phyloP scores from a whole-genome alignment of 2,797 vertebrate genomes.

The Epinephelus coioides region DNA sequence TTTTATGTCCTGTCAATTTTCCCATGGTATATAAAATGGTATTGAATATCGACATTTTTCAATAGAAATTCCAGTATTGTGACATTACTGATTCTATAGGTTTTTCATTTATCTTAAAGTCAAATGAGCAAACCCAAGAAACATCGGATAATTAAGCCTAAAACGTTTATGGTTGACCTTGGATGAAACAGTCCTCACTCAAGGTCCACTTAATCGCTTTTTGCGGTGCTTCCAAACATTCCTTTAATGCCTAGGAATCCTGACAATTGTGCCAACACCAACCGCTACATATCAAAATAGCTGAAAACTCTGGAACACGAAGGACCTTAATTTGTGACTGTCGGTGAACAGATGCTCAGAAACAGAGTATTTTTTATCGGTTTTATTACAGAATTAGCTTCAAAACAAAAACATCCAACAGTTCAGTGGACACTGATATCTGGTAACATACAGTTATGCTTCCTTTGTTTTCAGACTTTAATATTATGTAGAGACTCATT shows the following conservation, averaged over 20 bases:
- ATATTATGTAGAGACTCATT: neutral
- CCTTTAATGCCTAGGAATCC: neutral
- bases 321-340: neutral
- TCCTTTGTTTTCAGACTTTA: neutral
- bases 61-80: no score
- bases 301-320: neutral
- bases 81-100: no score
- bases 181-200: neutral
- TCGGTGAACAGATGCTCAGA: neutral
- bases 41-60: no score
- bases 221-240: neutral
- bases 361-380: neutral
- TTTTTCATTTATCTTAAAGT: no score
- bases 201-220: neutral
- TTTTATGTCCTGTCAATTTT: no score
- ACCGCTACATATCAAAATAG: no score
- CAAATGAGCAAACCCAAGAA: no score
- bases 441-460: neutral
- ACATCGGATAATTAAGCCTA: neutral
- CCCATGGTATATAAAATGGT: no score
- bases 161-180: neutral
- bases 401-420: slow-evolving; percentile 18
- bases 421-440: neutral
- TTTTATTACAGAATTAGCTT: slow-evolving; percentile 62
- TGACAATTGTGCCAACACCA: neutral